phyloP scores from a whole-genome alignment of 1,140 invertebrate species.

The Drosophila pseudoananassae region DNA sequence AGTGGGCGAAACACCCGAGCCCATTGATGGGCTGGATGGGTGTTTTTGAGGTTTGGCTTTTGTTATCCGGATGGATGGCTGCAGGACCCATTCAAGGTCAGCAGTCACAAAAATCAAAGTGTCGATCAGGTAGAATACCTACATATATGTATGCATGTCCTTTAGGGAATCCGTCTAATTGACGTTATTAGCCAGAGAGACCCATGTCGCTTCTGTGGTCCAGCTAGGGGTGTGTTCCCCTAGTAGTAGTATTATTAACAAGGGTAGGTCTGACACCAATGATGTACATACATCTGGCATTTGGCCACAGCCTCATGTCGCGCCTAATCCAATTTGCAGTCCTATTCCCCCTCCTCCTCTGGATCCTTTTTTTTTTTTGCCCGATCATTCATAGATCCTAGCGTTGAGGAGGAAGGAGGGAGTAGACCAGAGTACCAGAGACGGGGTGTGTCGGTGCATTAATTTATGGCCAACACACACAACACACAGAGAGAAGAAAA shows the following conservation, averaged over 20 bases:
- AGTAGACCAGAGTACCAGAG: neutral
- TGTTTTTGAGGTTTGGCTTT: conserved; percentile 70
- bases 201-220: conserved; percentile 5
- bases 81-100: conserved; percentile 50
- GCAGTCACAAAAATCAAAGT: conserved; percentile 40
- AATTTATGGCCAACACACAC: conserved; percentile 52
- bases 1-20: conserved; percentile 46
- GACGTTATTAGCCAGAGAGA: conserved; percentile 63
- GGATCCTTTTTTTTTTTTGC: conserved; percentile 8
- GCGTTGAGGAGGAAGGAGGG: too few relatives aligned
- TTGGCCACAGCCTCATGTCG: conserved; percentile 43
- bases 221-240: neutral
- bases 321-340: conserved; percentile 64
- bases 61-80: conserved; percentile 29
- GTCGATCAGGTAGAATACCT: conserved; percentile 21
- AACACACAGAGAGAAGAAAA: too few relatives aligned
- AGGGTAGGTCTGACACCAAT: conserved; percentile 22
- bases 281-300: conserved; percentile 22
- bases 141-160: too few relatives aligned
- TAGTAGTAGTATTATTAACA: neutral
- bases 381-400: conserved; percentile 23
- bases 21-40: conserved; percentile 23
- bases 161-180: conserved; percentile 46
- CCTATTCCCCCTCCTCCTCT: too few relatives aligned
- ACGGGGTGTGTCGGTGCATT: conserved; percentile 61